Percentiles rank a stretch among this genome's conserved stretches.
Evolutionary conservation across 2,113 vertebrate genomes (phyloP).

Genomic region (Numenius arquata): DNA sequence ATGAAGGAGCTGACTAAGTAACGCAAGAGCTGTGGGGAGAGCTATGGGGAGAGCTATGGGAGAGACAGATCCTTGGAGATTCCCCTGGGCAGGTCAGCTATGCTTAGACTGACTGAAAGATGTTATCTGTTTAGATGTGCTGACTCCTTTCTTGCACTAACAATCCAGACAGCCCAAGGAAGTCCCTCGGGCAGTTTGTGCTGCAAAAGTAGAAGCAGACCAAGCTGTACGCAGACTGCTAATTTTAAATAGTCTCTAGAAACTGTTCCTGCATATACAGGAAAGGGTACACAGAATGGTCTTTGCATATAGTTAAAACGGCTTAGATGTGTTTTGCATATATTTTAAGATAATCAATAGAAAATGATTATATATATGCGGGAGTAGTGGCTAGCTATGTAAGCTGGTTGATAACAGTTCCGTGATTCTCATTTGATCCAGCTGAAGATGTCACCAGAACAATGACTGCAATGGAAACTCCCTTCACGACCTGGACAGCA

Average conservation of each 20-base stretch:
- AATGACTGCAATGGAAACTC: background rate
- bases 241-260: background rate
- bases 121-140: background rate
- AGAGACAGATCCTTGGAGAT: background rate
- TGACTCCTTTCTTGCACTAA: background rate
- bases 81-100: background rate
- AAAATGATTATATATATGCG: background rate
- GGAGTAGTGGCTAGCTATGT: background rate
- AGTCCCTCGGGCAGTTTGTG: background rate
- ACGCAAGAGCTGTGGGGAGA: background rate
- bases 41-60: background rate
- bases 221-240: background rate
- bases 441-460: background rate
- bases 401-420: background rate
- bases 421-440: background rate
- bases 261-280: background rate
- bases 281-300: background rate
- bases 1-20: background rate
- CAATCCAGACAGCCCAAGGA: background rate
- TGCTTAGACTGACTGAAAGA: background rate
- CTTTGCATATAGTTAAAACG: background rate
- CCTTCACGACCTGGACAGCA: background rate
- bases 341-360: background rate
- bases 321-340: background rate
- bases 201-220: background rate